These are phyloP conservation scores for Crocuta crocuta DNA, from an alignment of 2,113 vertebrate genomes.

Conservation along the genomic window DNA sequence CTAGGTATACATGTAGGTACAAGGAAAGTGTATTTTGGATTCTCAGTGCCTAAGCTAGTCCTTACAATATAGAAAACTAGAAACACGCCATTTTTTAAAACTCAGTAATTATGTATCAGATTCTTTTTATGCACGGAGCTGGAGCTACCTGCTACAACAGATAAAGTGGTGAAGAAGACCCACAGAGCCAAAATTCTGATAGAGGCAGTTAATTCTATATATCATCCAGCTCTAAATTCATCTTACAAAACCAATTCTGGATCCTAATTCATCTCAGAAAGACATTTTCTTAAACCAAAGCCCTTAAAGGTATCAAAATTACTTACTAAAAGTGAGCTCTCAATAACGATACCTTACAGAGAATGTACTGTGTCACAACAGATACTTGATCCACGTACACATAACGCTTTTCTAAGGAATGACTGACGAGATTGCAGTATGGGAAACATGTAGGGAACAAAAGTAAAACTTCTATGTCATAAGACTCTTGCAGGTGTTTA, in stretches of 20 bases:
- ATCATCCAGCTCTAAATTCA: background rate
- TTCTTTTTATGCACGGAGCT: background rate
- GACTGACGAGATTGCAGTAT: background rate
- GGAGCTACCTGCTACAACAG: background rate
- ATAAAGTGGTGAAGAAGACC: background rate
- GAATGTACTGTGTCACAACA: background rate
- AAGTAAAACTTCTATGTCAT: background rate
- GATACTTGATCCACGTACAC: background rate
- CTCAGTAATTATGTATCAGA: background rate
- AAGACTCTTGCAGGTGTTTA: background rate
- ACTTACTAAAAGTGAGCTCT: background rate
- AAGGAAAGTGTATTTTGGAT: background rate
- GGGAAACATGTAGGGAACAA: background rate
- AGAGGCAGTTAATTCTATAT: background rate
- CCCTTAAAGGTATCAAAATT: background rate
- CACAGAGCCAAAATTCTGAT: background rate
- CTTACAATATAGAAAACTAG: background rate
- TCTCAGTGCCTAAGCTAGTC: background rate
- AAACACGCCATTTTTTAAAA: background rate
- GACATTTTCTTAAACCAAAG: conserved; percentile 20
- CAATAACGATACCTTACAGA: background rate
- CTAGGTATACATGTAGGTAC: background rate
- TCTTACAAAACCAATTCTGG: background rate
- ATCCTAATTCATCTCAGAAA: background rate
- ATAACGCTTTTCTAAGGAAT: conserved; percentile 40